Evolutionary conservation across 2,113 vertebrate genomes (phyloP).

Genomic region (Sciurus niger): DNA sequence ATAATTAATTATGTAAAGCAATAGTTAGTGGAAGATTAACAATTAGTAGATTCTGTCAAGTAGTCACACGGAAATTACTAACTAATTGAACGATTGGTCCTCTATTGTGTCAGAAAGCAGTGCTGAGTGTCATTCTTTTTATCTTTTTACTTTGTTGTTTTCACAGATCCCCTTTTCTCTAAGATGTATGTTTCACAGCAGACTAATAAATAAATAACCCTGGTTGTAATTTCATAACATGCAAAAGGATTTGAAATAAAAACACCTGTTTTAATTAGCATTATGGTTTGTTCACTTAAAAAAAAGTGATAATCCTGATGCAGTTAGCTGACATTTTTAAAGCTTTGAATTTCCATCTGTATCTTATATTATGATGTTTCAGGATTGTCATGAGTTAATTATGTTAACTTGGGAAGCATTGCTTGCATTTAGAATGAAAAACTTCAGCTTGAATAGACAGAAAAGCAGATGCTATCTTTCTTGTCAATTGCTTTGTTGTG

Average conservation of each 20-base stretch:
- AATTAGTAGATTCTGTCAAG: conserved; percentile 97
- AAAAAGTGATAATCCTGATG: conserved; percentile 89
- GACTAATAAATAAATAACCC: conserved; percentile 88
- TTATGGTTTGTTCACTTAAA: conserved; percentile 86
- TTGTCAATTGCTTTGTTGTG: conserved; percentile 91
- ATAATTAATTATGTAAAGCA: conserved; percentile 98
- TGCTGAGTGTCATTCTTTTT: conserved; percentile 86
- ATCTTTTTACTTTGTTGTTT: conserved; percentile 86
- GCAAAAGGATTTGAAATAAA: conserved; percentile 88
- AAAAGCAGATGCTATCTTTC: conserved; percentile 92
- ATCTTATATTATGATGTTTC: conserved; percentile 90
- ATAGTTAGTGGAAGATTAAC: conserved; percentile 96
- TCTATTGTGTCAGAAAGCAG: conserved; percentile 93
- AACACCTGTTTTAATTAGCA: conserved; percentile 92
- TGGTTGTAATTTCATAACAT: conserved; percentile 84
- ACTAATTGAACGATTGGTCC: conserved; percentile 97
- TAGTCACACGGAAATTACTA: conserved; percentile 95
- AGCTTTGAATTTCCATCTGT: conserved; percentile 92
- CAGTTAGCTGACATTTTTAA: conserved; percentile 89
- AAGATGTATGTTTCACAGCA: conserved; percentile 83
- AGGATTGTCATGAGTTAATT: conserved; percentile 92
- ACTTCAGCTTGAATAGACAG: conserved; percentile 90
- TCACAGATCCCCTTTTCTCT: conserved; percentile 74
- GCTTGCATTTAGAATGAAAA: conserved; percentile 92
- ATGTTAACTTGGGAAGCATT: conserved; percentile 91